These are phyloP conservation scores for Rhabditoides inermis DNA, from an alignment of 2,888 invertebrate species.

Conservation along the genomic window DNA sequence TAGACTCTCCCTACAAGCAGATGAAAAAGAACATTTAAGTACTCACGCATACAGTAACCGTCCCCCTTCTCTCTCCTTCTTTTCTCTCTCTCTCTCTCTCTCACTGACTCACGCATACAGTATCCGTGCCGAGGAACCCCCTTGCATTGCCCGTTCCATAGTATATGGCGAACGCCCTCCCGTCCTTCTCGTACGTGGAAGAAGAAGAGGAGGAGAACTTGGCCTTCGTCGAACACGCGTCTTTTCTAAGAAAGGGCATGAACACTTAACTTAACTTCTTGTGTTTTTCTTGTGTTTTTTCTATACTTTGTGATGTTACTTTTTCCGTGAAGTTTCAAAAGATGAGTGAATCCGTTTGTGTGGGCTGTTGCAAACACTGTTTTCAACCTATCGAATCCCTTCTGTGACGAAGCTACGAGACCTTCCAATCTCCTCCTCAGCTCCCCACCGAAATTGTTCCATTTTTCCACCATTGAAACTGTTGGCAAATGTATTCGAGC, in stretches of 20 bases:
- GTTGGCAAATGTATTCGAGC: too few species aligned
- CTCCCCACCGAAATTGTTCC: too few species aligned
- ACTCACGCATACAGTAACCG: constrained; percentile 24
- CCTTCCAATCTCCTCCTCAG: too few species aligned
- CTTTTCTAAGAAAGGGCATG: not conserved
- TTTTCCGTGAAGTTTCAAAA: not conserved
- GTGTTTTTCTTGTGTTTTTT: not conserved
- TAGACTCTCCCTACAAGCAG: too few species aligned
- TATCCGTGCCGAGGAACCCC: constrained; percentile 24
- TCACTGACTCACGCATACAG: constrained; percentile 24
- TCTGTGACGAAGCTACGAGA: too few species aligned
- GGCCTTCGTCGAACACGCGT: constrained; percentile 18
- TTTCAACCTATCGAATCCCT: too few species aligned
- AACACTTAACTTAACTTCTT: not conserved
- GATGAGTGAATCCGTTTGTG: too few species aligned
- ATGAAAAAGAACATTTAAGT: not conserved
- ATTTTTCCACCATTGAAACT: too few species aligned
- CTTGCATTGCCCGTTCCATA: constrained; percentile 30
- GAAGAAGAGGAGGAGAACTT: constrained; percentile 17
- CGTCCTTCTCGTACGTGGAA: constrained; percentile 20
- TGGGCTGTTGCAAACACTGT: too few species aligned
- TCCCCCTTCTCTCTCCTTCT: constrained; percentile 21
- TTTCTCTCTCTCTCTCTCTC: constrained; percentile 28
- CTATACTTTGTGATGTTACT: not conserved
- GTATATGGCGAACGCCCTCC: constrained; percentile 13